A percentile compares a stretch with the other conserved stretches of the same genome.
These are phyloP conservation scores for Crepidodera aurea DNA, from an alignment of 2,888 invertebrate species.

Conservation along the genomic window DNA sequence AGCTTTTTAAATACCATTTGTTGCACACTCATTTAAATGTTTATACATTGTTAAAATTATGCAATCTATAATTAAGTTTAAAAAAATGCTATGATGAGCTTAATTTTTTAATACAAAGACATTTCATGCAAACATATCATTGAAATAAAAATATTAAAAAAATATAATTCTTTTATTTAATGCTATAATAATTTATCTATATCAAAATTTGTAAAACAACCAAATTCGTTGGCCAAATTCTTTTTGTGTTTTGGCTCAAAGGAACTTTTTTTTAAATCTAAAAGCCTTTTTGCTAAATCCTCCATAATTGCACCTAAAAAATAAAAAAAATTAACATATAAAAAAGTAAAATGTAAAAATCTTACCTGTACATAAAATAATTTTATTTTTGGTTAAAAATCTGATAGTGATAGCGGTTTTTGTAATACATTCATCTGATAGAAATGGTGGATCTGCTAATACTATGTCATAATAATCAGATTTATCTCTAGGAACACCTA, in stretches of 20 bases:
- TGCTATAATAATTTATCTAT: constrained; percentile 63
- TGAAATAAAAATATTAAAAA: constrained; percentile 34
- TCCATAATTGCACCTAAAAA: constrained; percentile 78
- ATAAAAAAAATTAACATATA: constrained; percentile 8
- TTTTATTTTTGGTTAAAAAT: constrained; percentile 73
- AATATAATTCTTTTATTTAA: constrained; percentile 26
- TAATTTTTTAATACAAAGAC: constrained; percentile 38
- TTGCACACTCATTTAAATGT: constrained; percentile 4
- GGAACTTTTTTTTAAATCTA: constrained; percentile 70
- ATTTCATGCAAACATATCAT: constrained; percentile 54
- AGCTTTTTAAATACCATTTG: constrained; percentile 1
- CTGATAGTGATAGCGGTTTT: constrained; percentile 83
- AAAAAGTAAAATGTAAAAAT: constrained; percentile 4
- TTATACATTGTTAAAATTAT: constrained; percentile 10
- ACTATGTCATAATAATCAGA: constrained; percentile 78
- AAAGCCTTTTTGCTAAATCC: constrained; percentile 69
- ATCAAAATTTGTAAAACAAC: constrained; percentile 88
- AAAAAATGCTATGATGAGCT: constrained; percentile 12
- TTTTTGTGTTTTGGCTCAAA: constrained; percentile 87
- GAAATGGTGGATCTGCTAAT: constrained; percentile 93
- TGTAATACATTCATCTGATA: constrained; percentile 89
- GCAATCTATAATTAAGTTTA: constrained; percentile 1
- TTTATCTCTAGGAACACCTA: constrained; percentile 70
- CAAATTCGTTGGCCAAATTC: constrained; percentile 93
- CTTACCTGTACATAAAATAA: constrained; percentile 87